Evolutionary conservation across 2,113 vertebrate species (phyloP).

Genomic region (Potamarius usumacintae): DNA sequence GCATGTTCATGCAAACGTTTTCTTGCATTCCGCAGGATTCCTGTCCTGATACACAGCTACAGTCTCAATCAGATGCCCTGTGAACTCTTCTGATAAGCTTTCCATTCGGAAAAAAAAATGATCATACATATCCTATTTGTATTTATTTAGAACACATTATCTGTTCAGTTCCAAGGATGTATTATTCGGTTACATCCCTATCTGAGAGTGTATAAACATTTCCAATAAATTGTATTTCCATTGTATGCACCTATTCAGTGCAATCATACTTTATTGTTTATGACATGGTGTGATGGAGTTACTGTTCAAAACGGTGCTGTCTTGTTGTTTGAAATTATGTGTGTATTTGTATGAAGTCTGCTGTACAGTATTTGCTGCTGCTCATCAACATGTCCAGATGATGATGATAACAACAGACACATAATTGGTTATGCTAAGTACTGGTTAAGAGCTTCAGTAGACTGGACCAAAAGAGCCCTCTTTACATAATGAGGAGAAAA

Average conservation of each 20-base stretch:
- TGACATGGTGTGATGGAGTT: neutral
- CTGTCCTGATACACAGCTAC: neutral
- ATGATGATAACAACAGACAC: neutral
- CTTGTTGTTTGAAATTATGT: neutral
- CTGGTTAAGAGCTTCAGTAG: neutral
- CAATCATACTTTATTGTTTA: neutral
- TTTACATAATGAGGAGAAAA: neutral
- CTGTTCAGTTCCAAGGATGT: neutral
- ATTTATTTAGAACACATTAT: constrained; percentile 1
- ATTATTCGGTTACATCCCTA: neutral
- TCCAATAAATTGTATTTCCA: neutral
- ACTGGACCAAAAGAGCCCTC: neutral
- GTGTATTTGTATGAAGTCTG: neutral
- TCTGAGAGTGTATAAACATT: neutral
- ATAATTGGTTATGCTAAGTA: neutral
- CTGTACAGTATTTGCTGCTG: neutral
- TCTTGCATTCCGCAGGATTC: neutral
- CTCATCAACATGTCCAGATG: neutral
- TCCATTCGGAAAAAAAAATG: neutral
- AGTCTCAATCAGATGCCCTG: neutral
- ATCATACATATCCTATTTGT: neutral
- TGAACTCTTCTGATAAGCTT: neutral
- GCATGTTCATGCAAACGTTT: neutral
- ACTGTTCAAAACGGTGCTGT: neutral
- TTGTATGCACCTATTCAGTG: neutral